phyloP scores from a whole-genome alignment of 2,113 vertebrate genomes.

The Pyxicephalus adspersus region DNA sequence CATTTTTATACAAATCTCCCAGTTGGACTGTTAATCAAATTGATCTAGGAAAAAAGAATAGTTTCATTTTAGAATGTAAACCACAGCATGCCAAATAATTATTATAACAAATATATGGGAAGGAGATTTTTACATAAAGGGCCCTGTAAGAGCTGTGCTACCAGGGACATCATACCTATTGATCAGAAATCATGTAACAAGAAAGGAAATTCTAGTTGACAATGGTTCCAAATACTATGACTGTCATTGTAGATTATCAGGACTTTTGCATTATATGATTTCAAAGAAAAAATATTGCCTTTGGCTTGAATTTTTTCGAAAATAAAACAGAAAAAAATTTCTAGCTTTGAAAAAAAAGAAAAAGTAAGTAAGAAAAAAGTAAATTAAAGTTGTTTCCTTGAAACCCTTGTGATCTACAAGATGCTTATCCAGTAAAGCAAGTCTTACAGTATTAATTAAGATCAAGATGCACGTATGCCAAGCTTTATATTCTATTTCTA shows the following conservation, averaged over 20 bases:
- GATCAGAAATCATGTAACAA: constrained; percentile 45
- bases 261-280: constrained; percentile 23
- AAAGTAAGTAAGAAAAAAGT: no score
- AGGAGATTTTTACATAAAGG: constrained; percentile 22
- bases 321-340: constrained; percentile 14
- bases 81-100: constrained; percentile 27
- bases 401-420: constrained; percentile 30
- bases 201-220: constrained; percentile 27
- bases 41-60: constrained; percentile 31
- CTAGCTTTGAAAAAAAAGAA: not conserved
- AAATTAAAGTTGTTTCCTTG: constrained; percentile 45
- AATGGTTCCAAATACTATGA: constrained; percentile 36
- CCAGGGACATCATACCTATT: constrained; percentile 21
- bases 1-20: constrained; percentile 12
- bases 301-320: constrained; percentile 14
- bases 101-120: constrained; percentile 20
- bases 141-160: not conserved
- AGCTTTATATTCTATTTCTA: constrained; percentile 39
- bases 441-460: constrained; percentile 39
- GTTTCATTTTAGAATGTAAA: constrained; percentile 18
- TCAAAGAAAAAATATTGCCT: constrained; percentile 34
- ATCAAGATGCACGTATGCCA: constrained; percentile 21
- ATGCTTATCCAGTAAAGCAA: constrained; percentile 45
- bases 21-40: constrained; percentile 33
- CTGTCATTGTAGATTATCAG: constrained; percentile 40